phyloP scores from a whole-genome alignment of 2,888 invertebrate genomes.

The Serripes groenlandicus region DNA sequence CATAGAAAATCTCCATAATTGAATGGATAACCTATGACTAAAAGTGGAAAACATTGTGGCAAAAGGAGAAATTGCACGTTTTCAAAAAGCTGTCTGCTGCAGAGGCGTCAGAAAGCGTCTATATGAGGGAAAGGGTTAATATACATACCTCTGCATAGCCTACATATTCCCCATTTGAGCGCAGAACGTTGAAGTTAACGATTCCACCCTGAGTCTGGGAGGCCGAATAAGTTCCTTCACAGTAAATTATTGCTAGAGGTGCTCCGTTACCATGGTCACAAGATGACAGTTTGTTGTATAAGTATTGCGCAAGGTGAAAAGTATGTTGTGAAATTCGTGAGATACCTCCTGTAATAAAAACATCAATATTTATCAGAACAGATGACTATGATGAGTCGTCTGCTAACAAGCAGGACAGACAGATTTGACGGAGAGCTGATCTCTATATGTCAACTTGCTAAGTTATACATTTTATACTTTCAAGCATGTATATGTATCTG shows the following conservation, averaged over 20 bases:
- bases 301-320: conserved; percentile 90
- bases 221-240: conserved; percentile 87
- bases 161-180: conserved; percentile 92
- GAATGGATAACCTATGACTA: no score
- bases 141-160: conserved; percentile 94
- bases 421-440: no score
- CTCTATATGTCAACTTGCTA: no score
- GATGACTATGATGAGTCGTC: no score
- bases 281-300: conserved; percentile 89
- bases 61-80: no score
- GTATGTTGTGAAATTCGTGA: conserved; percentile 89
- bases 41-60: no score
- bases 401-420: no score
- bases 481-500: no score
- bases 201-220: conserved; percentile 92
- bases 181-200: conserved; percentile 94
- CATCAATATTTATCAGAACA: background rate
- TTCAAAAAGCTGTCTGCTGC: no score
- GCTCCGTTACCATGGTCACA: conserved; percentile 92
- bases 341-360: conserved; percentile 81
- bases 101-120: no score
- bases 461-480: background rate
- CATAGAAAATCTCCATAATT: no score
- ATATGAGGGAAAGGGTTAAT: no score
- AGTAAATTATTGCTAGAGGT: conserved; percentile 91